phyloP scores from a whole-genome alignment of 2,888 invertebrate genomes.

The Alloplasta piceator region DNA sequence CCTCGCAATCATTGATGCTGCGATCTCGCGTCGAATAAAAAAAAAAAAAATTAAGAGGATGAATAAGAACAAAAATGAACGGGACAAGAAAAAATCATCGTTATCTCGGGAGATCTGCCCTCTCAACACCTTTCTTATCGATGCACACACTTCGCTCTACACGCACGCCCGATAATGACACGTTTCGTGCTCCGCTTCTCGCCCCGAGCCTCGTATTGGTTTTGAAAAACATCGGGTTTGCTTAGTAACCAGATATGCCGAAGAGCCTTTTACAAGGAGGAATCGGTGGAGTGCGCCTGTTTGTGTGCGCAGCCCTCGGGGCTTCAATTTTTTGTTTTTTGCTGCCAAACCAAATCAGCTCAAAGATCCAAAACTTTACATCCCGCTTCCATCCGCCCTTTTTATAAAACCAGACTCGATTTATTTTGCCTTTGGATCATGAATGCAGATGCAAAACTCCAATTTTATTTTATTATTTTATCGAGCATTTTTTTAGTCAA shows the following conservation, averaged over 20 bases:
- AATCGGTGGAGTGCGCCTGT: conserved; percentile 5
- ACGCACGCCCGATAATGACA: conserved; percentile 78
- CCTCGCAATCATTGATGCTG: conserved; percentile 74
- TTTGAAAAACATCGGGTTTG: conserved; percentile 79
- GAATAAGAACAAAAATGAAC: conserved; percentile 17
- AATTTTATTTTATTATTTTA: conserved; percentile 16
- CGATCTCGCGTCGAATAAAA: conserved; percentile 38
- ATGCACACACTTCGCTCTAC: conserved; percentile 69
- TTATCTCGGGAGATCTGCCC: conserved; percentile 77
- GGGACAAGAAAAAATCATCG: conserved; percentile 31
- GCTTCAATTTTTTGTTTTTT: conserved; percentile 10
- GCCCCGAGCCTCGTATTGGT: conserved; percentile 74
- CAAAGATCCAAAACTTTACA: conserved; percentile 56
- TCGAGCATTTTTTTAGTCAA: too few relatives aligned
- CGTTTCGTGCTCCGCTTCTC: conserved; percentile 71
- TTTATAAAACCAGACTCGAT: conserved; percentile 23
- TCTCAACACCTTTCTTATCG: conserved; percentile 83
- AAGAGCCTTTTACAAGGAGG: conserved; percentile 1
- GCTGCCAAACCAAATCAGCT: conserved; percentile 30
- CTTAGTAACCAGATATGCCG: conserved; percentile 79
- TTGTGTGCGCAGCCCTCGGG: conserved; percentile 3
- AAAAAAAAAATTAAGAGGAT: conserved; percentile 23
- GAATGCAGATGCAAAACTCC: conserved; percentile 39
- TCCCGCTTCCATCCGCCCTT: conserved; percentile 28
- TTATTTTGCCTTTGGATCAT: conserved; percentile 43